phyloP scores from a whole-genome alignment of 2,797 vertebrate genomes.

The Echiichthys vipera region DNA sequence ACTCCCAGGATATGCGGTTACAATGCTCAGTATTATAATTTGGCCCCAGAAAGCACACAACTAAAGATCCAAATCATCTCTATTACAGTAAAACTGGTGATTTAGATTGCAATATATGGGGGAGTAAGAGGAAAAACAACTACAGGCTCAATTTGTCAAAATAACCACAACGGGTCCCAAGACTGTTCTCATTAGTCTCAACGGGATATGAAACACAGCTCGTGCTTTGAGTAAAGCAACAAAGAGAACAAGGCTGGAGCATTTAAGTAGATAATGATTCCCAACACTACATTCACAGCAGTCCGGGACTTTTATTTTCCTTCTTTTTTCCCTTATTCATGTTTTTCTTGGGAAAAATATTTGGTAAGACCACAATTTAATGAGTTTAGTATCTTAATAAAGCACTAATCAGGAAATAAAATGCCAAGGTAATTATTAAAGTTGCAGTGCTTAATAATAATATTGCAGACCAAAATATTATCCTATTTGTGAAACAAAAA shows the following conservation, averaged over 20 bases:
- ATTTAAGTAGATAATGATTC: slow-evolving; percentile 72
- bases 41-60: slow-evolving; percentile 46
- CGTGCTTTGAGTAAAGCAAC: slow-evolving; percentile 55
- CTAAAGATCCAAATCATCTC: slow-evolving; percentile 63
- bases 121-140: slow-evolving; percentile 70
- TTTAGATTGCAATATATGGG: slow-evolving; percentile 73
- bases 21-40: slow-evolving; percentile 61
- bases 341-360: slow-evolving; percentile 47
- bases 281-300: slow-evolving; percentile 41
- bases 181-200: slow-evolving; percentile 76
- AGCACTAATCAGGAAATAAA: slow-evolving; percentile 45
- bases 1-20: slow-evolving; percentile 75
- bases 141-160: slow-evolving; percentile 77
- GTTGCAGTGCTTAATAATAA: slow-evolving; percentile 18
- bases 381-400: slow-evolving; percentile 56
- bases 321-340: slow-evolving; percentile 5
- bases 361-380: slow-evolving; percentile 33
- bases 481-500: slow-evolving; percentile 13
- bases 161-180: slow-evolving; percentile 63
- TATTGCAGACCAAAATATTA: slow-evolving; percentile 5
- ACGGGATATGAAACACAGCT: slow-evolving; percentile 66
- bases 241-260: slow-evolving; percentile 36
- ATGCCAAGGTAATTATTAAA: slow-evolving; percentile 32
- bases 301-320: slow-evolving; percentile 21
- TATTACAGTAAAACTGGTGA: slow-evolving; percentile 61